Evolutionary conservation across 1,140 invertebrate genomes (phyloP).

Genomic region (Ladona fulva): DNA sequence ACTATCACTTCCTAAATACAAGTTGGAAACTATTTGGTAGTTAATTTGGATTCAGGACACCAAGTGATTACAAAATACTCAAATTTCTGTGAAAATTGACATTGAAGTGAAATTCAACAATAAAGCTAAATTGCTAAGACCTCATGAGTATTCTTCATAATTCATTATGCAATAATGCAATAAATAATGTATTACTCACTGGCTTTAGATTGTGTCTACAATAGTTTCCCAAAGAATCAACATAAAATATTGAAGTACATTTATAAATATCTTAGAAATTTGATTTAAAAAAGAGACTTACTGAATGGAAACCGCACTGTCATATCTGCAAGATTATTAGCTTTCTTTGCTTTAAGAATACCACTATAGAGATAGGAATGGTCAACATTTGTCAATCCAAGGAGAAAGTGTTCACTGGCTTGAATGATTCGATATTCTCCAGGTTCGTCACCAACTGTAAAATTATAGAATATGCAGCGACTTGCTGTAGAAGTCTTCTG

Average conservation of each 20-base stretch:
- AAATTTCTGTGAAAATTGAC: too few relatives aligned
- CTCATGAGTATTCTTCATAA: too few relatives aligned
- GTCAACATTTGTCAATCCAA: conserved; percentile 40
- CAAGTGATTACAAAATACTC: too few relatives aligned
- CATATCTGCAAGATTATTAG: conserved; percentile 58
- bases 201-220: too few relatives aligned
- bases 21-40: too few relatives aligned
- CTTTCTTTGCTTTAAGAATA: conserved; percentile 51
- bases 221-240: too few relatives aligned
- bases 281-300: conserved; percentile 43
- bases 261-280: neutral
- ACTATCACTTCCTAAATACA: too few relatives aligned
- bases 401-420: conserved; percentile 58
- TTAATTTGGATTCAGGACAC: too few relatives aligned
- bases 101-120: too few relatives aligned
- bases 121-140: too few relatives aligned
- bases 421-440: conserved; percentile 59
- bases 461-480: conserved; percentile 69
- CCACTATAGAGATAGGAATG: conserved; percentile 70
- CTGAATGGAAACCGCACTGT: conserved; percentile 68
- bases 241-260: too few relatives aligned
- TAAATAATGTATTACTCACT: too few relatives aligned
- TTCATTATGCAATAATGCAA: neutral
- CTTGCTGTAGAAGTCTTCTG: conserved; percentile 74
- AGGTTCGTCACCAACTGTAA: conserved; percentile 54